These are phyloP conservation scores for Psittacara wagleri DNA, from an alignment of 2,113 vertebrate genomes.

Conservation along the genomic window DNA sequence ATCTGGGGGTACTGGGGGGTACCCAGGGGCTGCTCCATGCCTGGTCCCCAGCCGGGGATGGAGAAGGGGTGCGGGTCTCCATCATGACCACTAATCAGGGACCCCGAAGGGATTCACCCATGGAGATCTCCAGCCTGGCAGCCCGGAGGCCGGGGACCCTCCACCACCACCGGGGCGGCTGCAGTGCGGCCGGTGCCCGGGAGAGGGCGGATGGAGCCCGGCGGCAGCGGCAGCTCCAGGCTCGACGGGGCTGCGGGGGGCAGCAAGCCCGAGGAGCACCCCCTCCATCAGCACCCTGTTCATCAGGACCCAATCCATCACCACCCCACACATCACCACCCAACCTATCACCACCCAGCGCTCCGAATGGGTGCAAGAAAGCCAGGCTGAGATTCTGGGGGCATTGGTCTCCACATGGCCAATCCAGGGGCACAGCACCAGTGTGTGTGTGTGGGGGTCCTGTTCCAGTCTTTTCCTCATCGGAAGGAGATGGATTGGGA, in stretches of 20 bases:
- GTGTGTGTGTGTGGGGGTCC: not conserved
- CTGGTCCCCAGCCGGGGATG: accelerated
- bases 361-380: not conserved
- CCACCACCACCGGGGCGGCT: not conserved
- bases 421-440: not conserved
- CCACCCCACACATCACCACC: no score
- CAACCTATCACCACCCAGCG: not conserved
- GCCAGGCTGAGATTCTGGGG: not conserved
- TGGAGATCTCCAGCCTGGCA: not conserved
- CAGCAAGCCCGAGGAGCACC: not conserved
- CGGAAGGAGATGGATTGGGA: not conserved
- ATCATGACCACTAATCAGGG: no score
- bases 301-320: not conserved
- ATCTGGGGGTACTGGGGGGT: not conserved
- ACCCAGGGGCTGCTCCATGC: not conserved
- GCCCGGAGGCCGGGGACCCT: no score
- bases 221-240: not conserved
- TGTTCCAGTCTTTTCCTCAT: not conserved
- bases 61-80: not conserved
- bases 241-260: not conserved
- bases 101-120: not conserved
- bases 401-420: not conserved
- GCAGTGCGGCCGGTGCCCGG: conserved; percentile 1
- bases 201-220: conserved; percentile 30
- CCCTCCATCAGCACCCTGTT: no score